Base-by-base conservation (phyloP, 2,888 invertebrate genomes). In the Sepiola atlantica region DNA sequence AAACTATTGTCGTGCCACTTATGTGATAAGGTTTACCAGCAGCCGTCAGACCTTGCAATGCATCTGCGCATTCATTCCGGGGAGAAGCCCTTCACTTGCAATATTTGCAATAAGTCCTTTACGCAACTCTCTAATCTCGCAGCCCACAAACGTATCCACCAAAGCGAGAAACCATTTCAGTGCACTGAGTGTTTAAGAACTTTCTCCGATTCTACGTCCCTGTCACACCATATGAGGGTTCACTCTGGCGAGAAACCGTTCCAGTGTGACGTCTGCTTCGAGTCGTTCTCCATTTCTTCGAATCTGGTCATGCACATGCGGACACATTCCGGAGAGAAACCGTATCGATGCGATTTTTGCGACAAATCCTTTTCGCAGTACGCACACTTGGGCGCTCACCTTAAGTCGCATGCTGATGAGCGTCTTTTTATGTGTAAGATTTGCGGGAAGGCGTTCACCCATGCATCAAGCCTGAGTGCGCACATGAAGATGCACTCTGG, bases 221-320 rank as follows among this genome's bases (percentile, higher is more conserved):
- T 92, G 54, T 92, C 55, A 35, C 92, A 55, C 35, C 92, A 92
- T 54, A 55, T 92, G 45, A 92, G 92, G 32, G 55, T 92, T n/a
- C 92, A 92, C 54, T 92, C 92, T 55, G 92, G 92, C 21, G 92
- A 92, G n/a, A 92, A 92, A n/a, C 54, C 92, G 28, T 92, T 92
- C 54, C 45, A 92, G n/a, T 92, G 92, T 55, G 92, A 92, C 92
- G 54, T 92, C 28, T 92, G 92, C 55, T 92, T 55, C 54, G 55
- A 92, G 55, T 35, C 92, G 14, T 92, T 92, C 32, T 92, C 92
- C 55, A 92, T 92, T n/a, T 92, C 92, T 55, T 92, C 92, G 16
- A 92, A 92, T 92, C 55, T 92, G 8, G 45, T 55, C 8, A 92
- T 92, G 92, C 92, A 92, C 55, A 55, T 92, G 92, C 92, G 55